Evolutionary conservation across 2,797 vertebrate species (phyloP).

Genomic region (Lateolabrax maculatus): DNA sequence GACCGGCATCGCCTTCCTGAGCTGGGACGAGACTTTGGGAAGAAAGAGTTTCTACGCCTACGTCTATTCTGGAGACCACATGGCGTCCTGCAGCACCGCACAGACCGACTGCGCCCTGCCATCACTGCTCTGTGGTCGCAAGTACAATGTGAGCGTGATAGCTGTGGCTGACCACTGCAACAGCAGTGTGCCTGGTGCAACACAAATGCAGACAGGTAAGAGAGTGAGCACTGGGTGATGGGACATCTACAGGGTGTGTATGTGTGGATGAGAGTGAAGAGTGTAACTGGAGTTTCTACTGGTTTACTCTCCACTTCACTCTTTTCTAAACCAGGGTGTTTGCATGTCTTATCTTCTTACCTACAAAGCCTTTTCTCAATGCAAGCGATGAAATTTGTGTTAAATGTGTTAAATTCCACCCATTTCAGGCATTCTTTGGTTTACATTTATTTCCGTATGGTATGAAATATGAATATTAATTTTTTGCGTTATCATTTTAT

Average conservation of each 20-base stretch:
- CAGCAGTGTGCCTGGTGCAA: slow-evolving; percentile 72
- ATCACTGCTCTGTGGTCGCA: slow-evolving; percentile 76
- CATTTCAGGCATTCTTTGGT: background rate
- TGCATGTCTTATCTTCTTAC: no score
- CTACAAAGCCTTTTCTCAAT: no score
- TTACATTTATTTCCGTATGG: no score
- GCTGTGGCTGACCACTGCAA: slow-evolving; percentile 80
- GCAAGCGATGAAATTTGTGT: background rate
- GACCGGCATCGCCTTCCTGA: slow-evolving; percentile 69
- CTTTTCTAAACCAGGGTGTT: background rate
- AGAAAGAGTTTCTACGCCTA: slow-evolving; percentile 63
- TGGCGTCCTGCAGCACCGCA: slow-evolving; percentile 59
- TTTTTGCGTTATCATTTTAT: background rate
- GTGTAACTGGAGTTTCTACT: background rate
- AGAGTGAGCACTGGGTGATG: background rate
- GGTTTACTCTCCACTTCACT: background rate
- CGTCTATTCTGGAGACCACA: slow-evolving; percentile 49
- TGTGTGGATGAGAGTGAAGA: background rate
- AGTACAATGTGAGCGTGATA: slow-evolving; percentile 74
- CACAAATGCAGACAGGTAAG: slow-evolving; percentile 79
- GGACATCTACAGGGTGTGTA: background rate
- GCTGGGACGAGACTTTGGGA: slow-evolving; percentile 81
- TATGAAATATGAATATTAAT: no score
- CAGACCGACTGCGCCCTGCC: slow-evolving; percentile 74
- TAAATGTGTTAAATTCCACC: background rate